A percentile compares a stretch with the other conserved stretches of the same genome.
These are phyloP conservation scores for Catocala sponsa DNA, from an alignment of 2,888 invertebrate genomes.

Conservation along the genomic window DNA sequence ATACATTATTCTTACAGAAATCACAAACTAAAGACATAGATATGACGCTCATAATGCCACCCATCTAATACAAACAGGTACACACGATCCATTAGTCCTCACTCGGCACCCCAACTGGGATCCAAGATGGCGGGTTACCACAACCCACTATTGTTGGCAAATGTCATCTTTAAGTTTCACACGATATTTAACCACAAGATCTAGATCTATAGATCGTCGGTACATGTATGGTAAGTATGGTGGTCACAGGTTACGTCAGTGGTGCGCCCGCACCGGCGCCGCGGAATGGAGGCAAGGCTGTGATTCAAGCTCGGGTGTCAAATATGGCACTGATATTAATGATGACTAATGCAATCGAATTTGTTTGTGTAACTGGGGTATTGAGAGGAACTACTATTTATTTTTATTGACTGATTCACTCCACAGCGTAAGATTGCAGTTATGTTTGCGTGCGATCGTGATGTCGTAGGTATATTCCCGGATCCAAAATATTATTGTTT, in stretches of 20 bases:
- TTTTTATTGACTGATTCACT: too few species aligned
- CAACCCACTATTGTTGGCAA: neutral
- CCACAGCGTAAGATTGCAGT: too few species aligned
- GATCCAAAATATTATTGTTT: too few species aligned
- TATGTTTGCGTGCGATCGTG: too few species aligned
- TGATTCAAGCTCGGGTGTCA: conserved; percentile 3
- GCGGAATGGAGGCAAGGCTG: neutral
- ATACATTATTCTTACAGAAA: too few species aligned
- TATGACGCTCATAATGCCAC: too few species aligned
- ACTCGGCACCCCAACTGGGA: neutral
- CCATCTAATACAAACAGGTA: too few species aligned
- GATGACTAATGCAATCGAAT: neutral
- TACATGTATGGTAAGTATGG: neutral
- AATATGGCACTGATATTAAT: conserved; percentile 5
- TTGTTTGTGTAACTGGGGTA: too few species aligned
- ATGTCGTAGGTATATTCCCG: too few species aligned
- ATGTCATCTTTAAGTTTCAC: conserved; percentile 5
- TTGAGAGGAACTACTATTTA: too few species aligned
- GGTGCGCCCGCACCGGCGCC: conserved; percentile 6
- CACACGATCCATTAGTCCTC: neutral
- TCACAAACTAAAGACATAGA: too few species aligned
- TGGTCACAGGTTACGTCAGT: conserved; percentile 11
- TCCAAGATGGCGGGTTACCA: neutral
- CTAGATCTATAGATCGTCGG: conserved; percentile 1
- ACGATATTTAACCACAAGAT: conserved; percentile 7